A percentile compares a stretch with the other conserved stretches of the same genome.
phyloP scores from a whole-genome alignment of 2,113 vertebrate species.

The Terrapene triunguis region DNA sequence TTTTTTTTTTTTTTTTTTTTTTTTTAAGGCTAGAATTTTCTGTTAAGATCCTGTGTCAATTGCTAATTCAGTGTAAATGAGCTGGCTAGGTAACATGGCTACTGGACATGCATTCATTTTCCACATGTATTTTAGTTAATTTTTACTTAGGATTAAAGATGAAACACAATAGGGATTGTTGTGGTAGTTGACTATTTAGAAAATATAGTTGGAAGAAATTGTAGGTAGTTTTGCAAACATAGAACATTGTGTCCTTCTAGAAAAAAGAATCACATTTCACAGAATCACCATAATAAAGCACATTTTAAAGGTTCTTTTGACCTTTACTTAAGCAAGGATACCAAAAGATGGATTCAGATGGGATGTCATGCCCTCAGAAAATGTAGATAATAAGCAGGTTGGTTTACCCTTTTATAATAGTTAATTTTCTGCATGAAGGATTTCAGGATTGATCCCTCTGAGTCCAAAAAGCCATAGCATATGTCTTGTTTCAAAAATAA shows the following conservation, averaged over 20 bases:
- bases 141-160: constrained; percentile 37
- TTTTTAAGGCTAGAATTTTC: constrained; percentile 21
- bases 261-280: neutral
- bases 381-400: neutral
- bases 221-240: neutral
- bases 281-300: neutral
- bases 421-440: neutral
- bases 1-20: constrained; percentile 29
- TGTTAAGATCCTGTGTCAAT: constrained; percentile 14
- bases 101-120: constrained; percentile 2
- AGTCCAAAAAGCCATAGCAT: neutral
- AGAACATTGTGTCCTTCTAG: neutral
- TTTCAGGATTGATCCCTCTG: neutral
- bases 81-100: neutral
- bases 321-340: neutral
- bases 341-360: neutral
- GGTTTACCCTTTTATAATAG: neutral
- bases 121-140: neutral
- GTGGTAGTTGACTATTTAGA: constrained; percentile 7
- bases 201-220: constrained; percentile 2
- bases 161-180: neutral
- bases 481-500: neutral
- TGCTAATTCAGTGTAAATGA: constrained; percentile 44
- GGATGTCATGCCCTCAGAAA: neutral
- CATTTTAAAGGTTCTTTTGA: neutral